Evolutionary conservation across 37 sponge, comb jelly and placozoan species (phyloP).

Genomic region (Crambe crambe): DNA sequence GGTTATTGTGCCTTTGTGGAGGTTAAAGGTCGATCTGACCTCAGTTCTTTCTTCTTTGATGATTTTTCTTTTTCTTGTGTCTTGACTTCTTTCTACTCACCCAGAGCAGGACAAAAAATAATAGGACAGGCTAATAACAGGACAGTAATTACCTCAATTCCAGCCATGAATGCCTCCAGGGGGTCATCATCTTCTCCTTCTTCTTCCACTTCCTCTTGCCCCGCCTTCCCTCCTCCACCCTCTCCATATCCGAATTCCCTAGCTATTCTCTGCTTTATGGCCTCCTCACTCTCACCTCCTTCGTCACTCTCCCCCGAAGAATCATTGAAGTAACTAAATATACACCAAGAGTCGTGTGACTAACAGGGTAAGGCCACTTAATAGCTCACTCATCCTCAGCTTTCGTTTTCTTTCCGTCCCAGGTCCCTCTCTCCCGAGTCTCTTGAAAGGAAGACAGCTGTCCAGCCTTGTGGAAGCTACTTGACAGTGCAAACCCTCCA

Average conservation of each 20-base stretch:
- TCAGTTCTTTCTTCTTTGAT: background rate
- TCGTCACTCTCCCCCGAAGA: conserved; percentile 6
- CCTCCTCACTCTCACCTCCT: conserved; percentile 34
- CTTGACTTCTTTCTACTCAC: conserved; percentile 18
- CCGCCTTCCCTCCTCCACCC: background rate
- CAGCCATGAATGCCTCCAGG: conserved; percentile 98
- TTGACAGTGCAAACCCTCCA: conserved; percentile 40
- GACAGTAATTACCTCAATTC: conserved; percentile 68
- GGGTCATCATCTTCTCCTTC: conserved; percentile 84
- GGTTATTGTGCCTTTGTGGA: background rate
- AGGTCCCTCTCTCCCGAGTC: background rate
- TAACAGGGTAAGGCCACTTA: background rate
- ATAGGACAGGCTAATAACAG: background rate
- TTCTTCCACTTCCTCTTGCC: background rate
- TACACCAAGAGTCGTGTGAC: background rate
- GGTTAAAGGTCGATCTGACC: background rate
- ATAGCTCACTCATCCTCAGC: conserved; percentile 50
- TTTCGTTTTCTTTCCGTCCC: conserved; percentile 10
- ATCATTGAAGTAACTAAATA: conserved; percentile 32
- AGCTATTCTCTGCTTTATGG: conserved; percentile 9
- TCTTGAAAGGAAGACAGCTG: background rate
- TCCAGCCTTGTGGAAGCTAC: conserved; percentile 29
- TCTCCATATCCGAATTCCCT: conserved; percentile 4
- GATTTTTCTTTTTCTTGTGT: conserved; percentile 28
- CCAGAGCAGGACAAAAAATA: background rate